Base-by-base conservation (phyloP, 2,113 vertebrate species). In the Chionis minor region DNA sequence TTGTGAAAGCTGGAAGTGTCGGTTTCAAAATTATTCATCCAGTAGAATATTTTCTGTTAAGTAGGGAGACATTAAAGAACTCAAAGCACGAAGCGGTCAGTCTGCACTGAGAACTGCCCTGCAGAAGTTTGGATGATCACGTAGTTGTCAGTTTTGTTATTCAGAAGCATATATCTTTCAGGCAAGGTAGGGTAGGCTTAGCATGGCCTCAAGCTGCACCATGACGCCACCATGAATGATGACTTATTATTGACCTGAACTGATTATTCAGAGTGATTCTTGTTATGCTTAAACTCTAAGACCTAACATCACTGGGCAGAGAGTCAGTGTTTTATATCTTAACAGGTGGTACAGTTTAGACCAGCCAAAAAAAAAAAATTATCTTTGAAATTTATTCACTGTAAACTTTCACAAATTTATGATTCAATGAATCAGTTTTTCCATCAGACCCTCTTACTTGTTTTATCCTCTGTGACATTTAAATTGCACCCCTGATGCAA, bases 221-320 rank as follows among this genome's bases (percentile, higher is more conserved):
- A 32, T 62, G 90, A 88, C 49, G 33, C 63, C 40, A 75, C 30
- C 30, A 5, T 94, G 90, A 95, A 86, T 86, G 90, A 93, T 96
- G 90, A 83, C 71, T 88, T 93, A 33, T 88, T 93, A 91, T 54
- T 92, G 88, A 90, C 75, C 82, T 93, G 90, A 88, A 90, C 63
- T 78, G 92, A 90, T 96, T 88, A 81, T 94, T 96, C 82, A 83
- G 71, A 81, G 27, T 14, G 12, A 79, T 79, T 69, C 77, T 79
- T 91, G 52, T 83, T 86, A 5, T 62, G 49, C 38, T 92, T 84
- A 78, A 94, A 87, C 81, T 86, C 52, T 32, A 91, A 89, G 81
- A 74, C 59, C 56, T 47, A 88, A 30, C 54, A 90, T 49, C 75
- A 51, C 38, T 12, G n/a, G 38, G 51, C 59, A 85, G 61, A 44